Percentiles rank a stretch among this genome's conserved stretches.
These are phyloP conservation scores for Triplophysa dalaica DNA, from an alignment of 2,113 vertebrate genomes.

Conservation along the genomic window DNA sequence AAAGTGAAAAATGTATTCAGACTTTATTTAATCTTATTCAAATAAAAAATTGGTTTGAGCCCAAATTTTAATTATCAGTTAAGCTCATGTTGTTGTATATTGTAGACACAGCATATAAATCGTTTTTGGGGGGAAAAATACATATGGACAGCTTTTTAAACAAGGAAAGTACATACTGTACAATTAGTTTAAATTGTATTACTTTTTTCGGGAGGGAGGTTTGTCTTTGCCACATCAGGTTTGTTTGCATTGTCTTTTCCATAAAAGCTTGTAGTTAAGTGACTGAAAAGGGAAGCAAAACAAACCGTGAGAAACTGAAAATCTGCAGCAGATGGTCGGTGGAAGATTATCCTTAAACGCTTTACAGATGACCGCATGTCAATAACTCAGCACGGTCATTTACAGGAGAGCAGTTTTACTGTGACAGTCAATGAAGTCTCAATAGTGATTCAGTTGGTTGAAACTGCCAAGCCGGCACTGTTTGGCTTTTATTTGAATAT, in stretches of 20 bases:
- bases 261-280: conserved; percentile 18
- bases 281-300: conserved; percentile 36
- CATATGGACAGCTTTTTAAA: too few species aligned
- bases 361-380: conserved; percentile 23
- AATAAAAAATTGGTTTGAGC: too few species aligned
- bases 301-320: conserved; percentile 48
- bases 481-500: not conserved
- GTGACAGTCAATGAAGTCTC: not conserved
- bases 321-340: conserved; percentile 65
- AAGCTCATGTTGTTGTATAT: too few species aligned
- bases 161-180: too few species aligned
- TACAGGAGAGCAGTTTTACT: not conserved
- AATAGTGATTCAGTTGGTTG: not conserved
- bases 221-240: not conserved
- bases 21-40: too few species aligned
- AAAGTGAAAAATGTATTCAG: not conserved
- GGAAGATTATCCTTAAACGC: conserved; percentile 58
- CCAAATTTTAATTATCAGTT: not conserved
- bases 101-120: too few species aligned
- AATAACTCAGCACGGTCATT: not conserved
- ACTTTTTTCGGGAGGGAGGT: not conserved
- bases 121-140: too few species aligned
- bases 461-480: not conserved
- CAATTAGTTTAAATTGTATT: too few species aligned
- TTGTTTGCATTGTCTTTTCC: conserved; percentile 19